Conservation (phyloP, 2,888 invertebrate species). For the Zele albiditarsus region DNA sequence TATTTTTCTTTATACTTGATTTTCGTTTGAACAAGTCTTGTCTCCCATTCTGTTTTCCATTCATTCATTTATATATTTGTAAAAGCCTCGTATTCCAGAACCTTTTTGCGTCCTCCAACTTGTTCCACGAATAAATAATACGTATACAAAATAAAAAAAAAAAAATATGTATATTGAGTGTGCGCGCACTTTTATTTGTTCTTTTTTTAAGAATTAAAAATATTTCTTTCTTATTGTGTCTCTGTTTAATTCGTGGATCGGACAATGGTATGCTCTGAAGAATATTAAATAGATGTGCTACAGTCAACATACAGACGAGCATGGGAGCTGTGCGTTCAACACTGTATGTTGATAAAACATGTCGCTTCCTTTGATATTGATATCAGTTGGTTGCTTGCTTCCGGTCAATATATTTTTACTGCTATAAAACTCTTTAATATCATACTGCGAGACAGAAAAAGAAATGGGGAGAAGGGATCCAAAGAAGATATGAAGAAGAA, state of each 20-base stretch:
- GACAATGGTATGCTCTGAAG: slow-evolving; percentile 4
- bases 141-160: background rate
- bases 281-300: slow-evolving; percentile 4
- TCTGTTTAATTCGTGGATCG: background rate
- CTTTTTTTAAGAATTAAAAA: background rate
- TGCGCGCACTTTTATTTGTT: background rate
- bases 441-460: background rate
- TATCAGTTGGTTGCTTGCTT: slow-evolving; percentile 54
- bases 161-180: background rate
- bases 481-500: background rate
- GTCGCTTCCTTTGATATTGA: slow-evolving; percentile 58
- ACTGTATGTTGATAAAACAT: slow-evolving; percentile 28
- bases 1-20: background rate
- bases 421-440: background rate
- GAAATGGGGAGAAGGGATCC: slow-evolving; percentile 2
- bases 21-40: slow-evolving; percentile 4
- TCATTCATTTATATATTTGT: slow-evolving; percentile 9
- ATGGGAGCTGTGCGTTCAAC: background rate
- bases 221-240: background rate
- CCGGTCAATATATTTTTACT: slow-evolving; percentile 45
- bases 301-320: background rate
- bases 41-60: background rate
- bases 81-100: background rate
- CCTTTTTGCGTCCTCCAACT: background rate
- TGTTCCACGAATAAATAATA: slow-evolving; percentile 7